These are phyloP conservation scores for Drosophila mauritiana DNA, from an alignment of 1,140 invertebrate genomes.

Conservation along the genomic window DNA sequence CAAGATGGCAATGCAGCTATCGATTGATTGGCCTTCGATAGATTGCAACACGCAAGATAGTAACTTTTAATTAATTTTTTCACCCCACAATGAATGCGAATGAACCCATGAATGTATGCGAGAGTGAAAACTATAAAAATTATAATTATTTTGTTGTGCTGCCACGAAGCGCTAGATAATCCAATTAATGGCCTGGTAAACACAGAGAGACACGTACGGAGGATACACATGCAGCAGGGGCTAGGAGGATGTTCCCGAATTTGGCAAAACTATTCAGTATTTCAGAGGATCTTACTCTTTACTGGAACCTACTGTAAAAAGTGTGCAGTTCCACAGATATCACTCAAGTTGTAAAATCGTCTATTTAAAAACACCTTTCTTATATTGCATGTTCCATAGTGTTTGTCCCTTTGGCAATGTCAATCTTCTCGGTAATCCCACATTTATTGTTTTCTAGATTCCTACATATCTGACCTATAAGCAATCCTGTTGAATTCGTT, in stretches of 20 bases:
- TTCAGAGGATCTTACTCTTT: too few relatives aligned
- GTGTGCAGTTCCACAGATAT: too few relatives aligned
- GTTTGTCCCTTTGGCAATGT: too few relatives aligned
- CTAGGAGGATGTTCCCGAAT: slow-evolving; percentile 20
- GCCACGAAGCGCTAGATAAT: slow-evolving; percentile 64
- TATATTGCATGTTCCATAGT: too few relatives aligned
- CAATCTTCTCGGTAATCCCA: too few relatives aligned
- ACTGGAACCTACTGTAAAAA: too few relatives aligned
- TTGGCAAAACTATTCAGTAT: background rate
- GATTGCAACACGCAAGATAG: slow-evolving; percentile 36
- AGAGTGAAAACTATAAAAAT: slow-evolving; percentile 44
- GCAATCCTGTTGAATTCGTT: background rate
- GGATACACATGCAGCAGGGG: slow-evolving; percentile 1
- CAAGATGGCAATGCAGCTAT: slow-evolving; percentile 49
- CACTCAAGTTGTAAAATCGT: too few relatives aligned
- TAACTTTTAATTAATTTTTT: slow-evolving; percentile 72
- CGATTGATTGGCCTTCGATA: slow-evolving; percentile 55
- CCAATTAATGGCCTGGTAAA: slow-evolving; percentile 68
- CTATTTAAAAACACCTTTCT: too few relatives aligned
- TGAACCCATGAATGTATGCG: slow-evolving; percentile 3
- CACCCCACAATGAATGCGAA: background rate
- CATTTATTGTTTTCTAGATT: too few relatives aligned
- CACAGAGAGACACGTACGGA: slow-evolving; percentile 33
- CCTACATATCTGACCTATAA: background rate
- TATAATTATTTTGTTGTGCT: slow-evolving; percentile 61